A percentile compares a stretch with the other conserved stretches of the same genome.
Conservation (phyloP, 2,888 invertebrate species). For the Platycheirus rosarum region DNA sequence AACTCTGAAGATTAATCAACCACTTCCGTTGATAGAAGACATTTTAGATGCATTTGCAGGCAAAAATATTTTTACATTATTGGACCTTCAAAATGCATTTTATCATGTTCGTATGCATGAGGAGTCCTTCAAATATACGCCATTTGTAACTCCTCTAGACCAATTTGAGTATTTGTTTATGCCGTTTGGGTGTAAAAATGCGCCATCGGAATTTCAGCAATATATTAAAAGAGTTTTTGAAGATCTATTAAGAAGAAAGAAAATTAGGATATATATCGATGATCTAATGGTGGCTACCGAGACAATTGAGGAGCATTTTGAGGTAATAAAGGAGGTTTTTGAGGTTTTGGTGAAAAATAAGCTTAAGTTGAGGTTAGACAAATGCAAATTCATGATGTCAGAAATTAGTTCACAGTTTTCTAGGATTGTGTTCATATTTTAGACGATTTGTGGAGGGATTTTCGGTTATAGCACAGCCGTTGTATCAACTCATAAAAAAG, state of each 20-base stretch:
- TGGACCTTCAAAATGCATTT: constrained; percentile 47
- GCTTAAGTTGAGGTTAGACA: too few species aligned
- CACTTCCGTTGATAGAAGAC: constrained; percentile 54
- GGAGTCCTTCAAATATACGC: constrained; percentile 41
- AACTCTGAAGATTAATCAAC: constrained; percentile 56
- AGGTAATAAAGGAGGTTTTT: too few species aligned
- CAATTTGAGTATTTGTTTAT: constrained; percentile 59
- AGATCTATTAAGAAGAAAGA: too few species aligned
- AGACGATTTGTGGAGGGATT: constrained; percentile 47
- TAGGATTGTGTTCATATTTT: constrained; percentile 30
- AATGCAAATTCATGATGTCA: too few species aligned
- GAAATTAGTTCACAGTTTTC: too few species aligned
- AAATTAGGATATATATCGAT: too few species aligned
- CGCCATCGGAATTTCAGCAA: constrained; percentile 39
- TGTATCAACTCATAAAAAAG: constrained; percentile 33
- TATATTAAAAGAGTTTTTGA: constrained; percentile 28
- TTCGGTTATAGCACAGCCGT: constrained; percentile 23
- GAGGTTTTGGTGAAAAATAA: too few species aligned
- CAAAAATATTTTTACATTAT: constrained; percentile 34
- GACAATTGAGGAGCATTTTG: too few species aligned
- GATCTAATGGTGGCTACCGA: too few species aligned
- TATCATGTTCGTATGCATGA: constrained; percentile 43
- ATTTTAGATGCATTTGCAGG: constrained; percentile 37
- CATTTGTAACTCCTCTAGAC: constrained; percentile 59
- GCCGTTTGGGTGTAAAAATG: constrained; percentile 41